Conservation (phyloP, 2,113 vertebrate species). For the Microcebus murinus region DNA sequence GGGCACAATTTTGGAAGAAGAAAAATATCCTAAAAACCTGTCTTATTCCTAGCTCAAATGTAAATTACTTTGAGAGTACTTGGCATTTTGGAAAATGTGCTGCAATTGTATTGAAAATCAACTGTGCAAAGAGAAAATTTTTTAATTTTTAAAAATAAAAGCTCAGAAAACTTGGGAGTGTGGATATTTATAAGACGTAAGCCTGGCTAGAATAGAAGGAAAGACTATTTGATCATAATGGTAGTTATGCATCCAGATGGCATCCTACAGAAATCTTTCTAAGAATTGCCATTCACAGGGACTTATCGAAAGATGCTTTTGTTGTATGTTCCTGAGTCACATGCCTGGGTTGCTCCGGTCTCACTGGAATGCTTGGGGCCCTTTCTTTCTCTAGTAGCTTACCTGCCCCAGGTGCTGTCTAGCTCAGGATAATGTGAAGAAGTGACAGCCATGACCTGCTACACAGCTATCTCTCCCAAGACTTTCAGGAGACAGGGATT, state of each 20-base stretch:
- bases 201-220: neutral
- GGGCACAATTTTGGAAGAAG: constrained; percentile 42
- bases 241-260: constrained; percentile 41
- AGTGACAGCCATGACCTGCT: neutral
- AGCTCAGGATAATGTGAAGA: neutral
- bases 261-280: constrained; percentile 39
- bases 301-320: neutral
- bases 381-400: neutral
- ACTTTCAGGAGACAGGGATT: neutral
- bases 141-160: constrained; percentile 48
- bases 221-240: neutral
- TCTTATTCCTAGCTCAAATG: constrained; percentile 32
- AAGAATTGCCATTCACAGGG: constrained; percentile 44
- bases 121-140: constrained; percentile 55
- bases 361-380: neutral
- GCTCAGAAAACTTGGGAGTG: constrained; percentile 28
- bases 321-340: neutral
- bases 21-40: constrained; percentile 47
- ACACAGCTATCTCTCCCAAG: neutral
- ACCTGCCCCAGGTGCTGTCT: neutral
- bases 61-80: constrained; percentile 50
- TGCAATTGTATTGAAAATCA: constrained; percentile 53
- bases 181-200: neutral
- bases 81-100: constrained; percentile 64
- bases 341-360: neutral